Base-by-base conservation (phyloP, 2,888 invertebrate genomes). In the Zootermopsis nevadensis region DNA sequence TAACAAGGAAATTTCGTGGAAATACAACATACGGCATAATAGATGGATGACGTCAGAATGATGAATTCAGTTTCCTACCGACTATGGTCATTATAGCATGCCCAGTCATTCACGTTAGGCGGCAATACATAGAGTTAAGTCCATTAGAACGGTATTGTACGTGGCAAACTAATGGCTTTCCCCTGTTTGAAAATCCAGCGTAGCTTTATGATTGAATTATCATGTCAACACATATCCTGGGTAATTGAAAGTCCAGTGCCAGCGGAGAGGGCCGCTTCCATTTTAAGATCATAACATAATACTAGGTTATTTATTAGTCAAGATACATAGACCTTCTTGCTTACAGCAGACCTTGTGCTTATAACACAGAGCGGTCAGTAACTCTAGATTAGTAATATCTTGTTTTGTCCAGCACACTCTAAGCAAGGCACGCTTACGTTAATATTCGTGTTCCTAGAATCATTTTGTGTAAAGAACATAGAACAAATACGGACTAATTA, bases 141-240 rank as follows among this genome's bases (percentile, higher is more conserved):
- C 79, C 79, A 79, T 79, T 79, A 79, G 79, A 33, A 60, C 60
- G 35, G 79, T 66, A 79, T 79, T 55, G 79, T 53, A n/a, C 48
- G n/a, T 38, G 35, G 79, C n/a, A 66, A 79, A 79, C 79, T 79
- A 79, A 79, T 79, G 79, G 79, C 79, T 79, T 79, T 79, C 55
- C 66, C 60, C 79, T 79, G 79, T 79, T 60, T 79, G 79, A 79
- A 79, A 79, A 79, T 66, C 33, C 35, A 66, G 66, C 79, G 60
- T 79, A 66, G 79, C 79, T 66, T 42, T 79, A 79, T 79, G 79
- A 79, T 79, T 79, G 79, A 79, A 79, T 79, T 79, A 79, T 79
- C 79, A 66, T 79, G 79, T 79, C 79, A 79, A 79, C 79, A 79
- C 66, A 33, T 77, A 79, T 15, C 31, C 31, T 79, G 66, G 55